Evolutionary conservation across 2,797 vertebrate species (phyloP), one percentile per base, ranked within the genome.

Genomic region (Pachyuromys duprasi): DNA sequence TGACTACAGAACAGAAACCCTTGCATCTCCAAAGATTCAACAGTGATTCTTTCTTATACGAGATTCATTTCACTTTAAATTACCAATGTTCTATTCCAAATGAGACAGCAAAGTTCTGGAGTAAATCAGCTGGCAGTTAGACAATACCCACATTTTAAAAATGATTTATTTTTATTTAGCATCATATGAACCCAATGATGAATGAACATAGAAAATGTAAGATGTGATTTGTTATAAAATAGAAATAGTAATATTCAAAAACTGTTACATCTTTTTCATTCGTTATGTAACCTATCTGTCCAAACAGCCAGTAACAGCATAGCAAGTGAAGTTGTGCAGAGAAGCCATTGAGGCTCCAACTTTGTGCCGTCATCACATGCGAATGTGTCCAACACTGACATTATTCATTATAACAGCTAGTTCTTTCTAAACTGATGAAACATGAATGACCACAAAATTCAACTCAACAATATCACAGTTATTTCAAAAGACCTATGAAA

Each of bases 51-150:
- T 97, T 90, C 60, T 78, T 90, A 89, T 65, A 88, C 14, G 93
- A 49, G 62, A 96, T 63, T 95, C 36, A 80, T 67, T 98, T 96
- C 95, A 97, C 89, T 97, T 91, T 96, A 94, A 93, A 93, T 94
- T 96, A 94, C 9, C 60, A 96, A 95, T 79, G 81, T 65, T 97
- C 82, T 89, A 83, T 91, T 88, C 96, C n/a, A 90, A 97, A 91
- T 75, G 67, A 83, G 92, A 93, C 92, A 94, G 93, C 70, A 96
- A 94, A 95, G 81, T 70, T 62, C 93, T 65, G 84, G 97, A 95
- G 87, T 94, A 97, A 97, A 97, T 72, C 95, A 93, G 63, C 93
- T 97, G 65, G 94, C 90, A 97, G 90, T 86, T 89, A 91, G 81
- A 97, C 93, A 97, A 65, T 90, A 94, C 93, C 67, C 93, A 9